Base-by-base conservation (phyloP, 1,140 invertebrate species). In the Bombus waltoni region DNA sequence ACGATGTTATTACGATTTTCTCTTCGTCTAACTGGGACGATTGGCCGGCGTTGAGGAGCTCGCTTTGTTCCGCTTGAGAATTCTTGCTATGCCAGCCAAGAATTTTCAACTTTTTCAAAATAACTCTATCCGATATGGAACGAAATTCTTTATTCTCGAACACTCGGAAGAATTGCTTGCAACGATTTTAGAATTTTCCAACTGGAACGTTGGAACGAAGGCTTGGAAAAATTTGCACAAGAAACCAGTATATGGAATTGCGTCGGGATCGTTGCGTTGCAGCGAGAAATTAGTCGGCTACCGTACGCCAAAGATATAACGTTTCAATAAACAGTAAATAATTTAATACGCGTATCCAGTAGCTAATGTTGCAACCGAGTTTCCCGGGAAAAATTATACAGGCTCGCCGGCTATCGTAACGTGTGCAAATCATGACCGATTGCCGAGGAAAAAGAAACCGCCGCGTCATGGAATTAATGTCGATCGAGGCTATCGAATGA, bases 261-360 rank as follows among this genome's bases (percentile, higher is more conserved):
- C 42, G 32, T 11, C 3, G 15, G 10, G 25, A 40, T 53, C 47
- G 18, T 78, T 78, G 40, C 25, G 59, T 73, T 73, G 42, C 42
- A 38, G 35, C 81, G 38, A 66, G 65, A 71, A 57, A 70, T 71
- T 78, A 57, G 59, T 62, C 59, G 47, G 82, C 71, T 75, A 65
- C 71, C 71, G 59, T 28, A 11, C 59, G 59, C 59, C 59, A n/a
- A n/a, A 8, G 25, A n/a, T 78, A 76, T 59, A 71, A 44, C 35
- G 47, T 78, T 77, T 84, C 74, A 35, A 84, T 71, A 84, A 84
- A 57, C 65, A 71, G 74, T 83, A 83, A 78, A 83, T 83, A 83
- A 83, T 83, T 38, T 77, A 71, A 62, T 62, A 62, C 59, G 28
- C 59, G 59, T 62, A 78, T 78, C 74, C 74, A 71, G 81, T 77